Evolutionary conservation across 2,113 vertebrate species (phyloP), one percentile per base, ranked within the genome.

Genomic region (Etheostoma spectabile): DNA sequence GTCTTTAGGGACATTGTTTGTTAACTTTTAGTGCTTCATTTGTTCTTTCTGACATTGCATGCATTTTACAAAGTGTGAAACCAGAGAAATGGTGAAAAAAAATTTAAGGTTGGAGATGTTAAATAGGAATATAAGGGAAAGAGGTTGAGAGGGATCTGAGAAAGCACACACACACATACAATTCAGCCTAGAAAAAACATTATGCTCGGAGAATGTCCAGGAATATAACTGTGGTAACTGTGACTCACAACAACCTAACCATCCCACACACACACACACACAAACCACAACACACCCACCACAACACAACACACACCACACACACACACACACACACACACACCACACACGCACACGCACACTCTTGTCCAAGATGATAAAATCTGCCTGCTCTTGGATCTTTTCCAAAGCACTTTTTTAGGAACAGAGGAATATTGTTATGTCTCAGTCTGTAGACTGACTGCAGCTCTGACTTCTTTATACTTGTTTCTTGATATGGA

Each of bases 221-320:
- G 88, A 91, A 93, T 91, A 89, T 88, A 79, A 78, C 84, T 88
- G 86, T 21, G 83, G 85, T 82, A 80, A 82, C 74, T 89, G 77
- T 89, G 87, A 89, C 77, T 92, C 90, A 90, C 78, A 87, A n/a
- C 80, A 89, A 79, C 62, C 77, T 62, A 76, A 83, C 90, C 87
- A 75, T 87, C 75, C 8, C 59, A 66, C 69, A 75, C 80, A 83
- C 83, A 81, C 56, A 77, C 79, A 79, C 61, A 74, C 61, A 82
- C 64, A 70, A 48, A 76, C 77, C n/a, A n/a, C n/a, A n/a, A n/a
- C n/a, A n/a, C n/a, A n/a, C n/a, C n/a, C n/a, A n/a, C n/a, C n/a
- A n/a, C n/a, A n/a, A n/a, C n/a, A n/a, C n/a, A n/a, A 77, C 80
- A 81, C 0, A 80, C n/a, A n/a, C n/a, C n/a, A n/a, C n/a, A n/a